Evolutionary conservation across 2,113 vertebrate species (phyloP).

Genomic region (Neolamprologus falcicula): DNA sequence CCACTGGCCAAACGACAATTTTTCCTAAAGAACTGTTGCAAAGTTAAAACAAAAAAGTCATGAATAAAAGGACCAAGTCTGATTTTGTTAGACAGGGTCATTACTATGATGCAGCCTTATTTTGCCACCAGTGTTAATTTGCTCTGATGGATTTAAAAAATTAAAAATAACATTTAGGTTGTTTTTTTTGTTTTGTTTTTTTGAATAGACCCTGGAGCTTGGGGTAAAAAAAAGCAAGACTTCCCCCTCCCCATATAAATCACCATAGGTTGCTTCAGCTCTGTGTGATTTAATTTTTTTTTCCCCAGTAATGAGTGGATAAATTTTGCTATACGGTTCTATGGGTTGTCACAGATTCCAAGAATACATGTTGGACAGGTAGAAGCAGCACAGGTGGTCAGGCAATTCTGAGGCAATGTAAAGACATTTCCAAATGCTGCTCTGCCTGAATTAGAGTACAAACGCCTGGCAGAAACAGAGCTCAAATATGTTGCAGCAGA

Average conservation of each 20-base stretch:
- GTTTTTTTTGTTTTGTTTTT: background rate
- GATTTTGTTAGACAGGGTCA: background rate
- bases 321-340: background rate
- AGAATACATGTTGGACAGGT: background rate
- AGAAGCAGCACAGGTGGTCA: background rate
- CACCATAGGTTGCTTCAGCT: background rate
- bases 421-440: background rate
- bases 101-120: background rate
- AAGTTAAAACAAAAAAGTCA: background rate
- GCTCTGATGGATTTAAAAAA: background rate
- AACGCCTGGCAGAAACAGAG: background rate
- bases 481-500: constrained; percentile 36
- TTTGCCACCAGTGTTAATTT: background rate
- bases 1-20: background rate
- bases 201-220: background rate
- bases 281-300: background rate
- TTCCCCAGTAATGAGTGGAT: background rate
- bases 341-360: background rate
- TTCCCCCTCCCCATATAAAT: background rate
- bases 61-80: background rate
- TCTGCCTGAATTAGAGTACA: background rate
- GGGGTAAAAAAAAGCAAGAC: background rate
- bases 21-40: background rate
- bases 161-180: background rate
- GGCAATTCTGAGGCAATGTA: background rate